These are phyloP conservation scores for Ramazzottius varieornatus DNA, from an alignment of 2,888 invertebrate genomes.

Conservation along the genomic window DNA sequence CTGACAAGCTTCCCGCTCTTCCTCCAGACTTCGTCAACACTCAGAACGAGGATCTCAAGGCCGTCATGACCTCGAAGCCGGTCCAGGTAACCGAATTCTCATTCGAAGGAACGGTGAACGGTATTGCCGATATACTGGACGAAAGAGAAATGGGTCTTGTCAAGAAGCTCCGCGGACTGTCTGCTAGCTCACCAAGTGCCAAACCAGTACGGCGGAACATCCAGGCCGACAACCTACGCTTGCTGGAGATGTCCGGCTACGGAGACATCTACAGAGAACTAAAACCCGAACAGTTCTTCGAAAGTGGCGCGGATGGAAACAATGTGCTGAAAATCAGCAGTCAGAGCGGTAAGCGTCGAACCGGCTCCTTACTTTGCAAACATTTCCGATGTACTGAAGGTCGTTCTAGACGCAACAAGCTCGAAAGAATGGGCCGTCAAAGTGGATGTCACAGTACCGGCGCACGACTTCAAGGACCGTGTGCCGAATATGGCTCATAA, in stretches of 20 bases:
- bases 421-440: slow-evolving; percentile 54
- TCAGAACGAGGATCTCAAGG: neutral
- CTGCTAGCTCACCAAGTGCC: neutral
- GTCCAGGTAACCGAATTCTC: neutral
- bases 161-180: neutral
- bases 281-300: neutral
- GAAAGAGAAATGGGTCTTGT: neutral
- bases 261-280: neutral
- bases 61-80: neutral
- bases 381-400: too few species aligned
- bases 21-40: neutral
- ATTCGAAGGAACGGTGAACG: neutral
- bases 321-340: too few species aligned
- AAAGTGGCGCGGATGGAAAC: too few species aligned
- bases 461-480: slow-evolving; percentile 47
- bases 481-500: slow-evolving; percentile 55
- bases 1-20: neutral
- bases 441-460: slow-evolving; percentile 51
- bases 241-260: neutral
- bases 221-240: neutral
- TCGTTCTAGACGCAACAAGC: neutral
- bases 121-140: neutral
- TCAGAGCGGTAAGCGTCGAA: too few species aligned
- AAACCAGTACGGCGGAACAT: neutral
- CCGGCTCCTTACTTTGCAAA: too few species aligned